Evolutionary conservation across 2,888 invertebrate species (phyloP), one percentile per base, ranked within the genome.

Genomic region (Marasmarcha lunaedactyla): DNA sequence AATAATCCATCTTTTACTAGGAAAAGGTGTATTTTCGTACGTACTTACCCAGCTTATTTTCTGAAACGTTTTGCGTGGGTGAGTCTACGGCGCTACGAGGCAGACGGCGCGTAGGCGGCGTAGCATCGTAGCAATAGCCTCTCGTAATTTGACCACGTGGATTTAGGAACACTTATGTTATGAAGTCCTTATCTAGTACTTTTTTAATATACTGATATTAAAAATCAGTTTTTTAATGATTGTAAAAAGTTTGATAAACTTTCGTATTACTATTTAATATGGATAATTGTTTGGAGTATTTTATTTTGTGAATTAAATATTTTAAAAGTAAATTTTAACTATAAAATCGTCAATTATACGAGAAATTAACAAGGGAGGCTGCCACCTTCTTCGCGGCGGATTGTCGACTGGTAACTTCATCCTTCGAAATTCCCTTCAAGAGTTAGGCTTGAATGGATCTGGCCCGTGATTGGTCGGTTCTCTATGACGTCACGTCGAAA

Each of bases 401-500:
- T 55, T 56, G 66, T 52, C 73, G 78, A 84, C 85, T 83, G 78
- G 51, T 72, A 68, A 61, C 62, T 68, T 62, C 66, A 73, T 63
- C 61, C 65, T 55, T 74, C 81, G 78, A 86, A 85, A 72, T 78
- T 73, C 76, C 78, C 79, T 84, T 85, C 79, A 85, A 71, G 76
- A 85, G 81, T 74, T 77, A 70, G 74, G 74, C 77, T 81, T 90
- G 90, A 90, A 90, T 90, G 90, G 88, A 87, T 81, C 85, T 65
- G 67, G 52, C 56, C 59, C 54, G 64, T 59, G 71, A 90, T 90
- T 90, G 90, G 90, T 71, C 61, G 63, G 57, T 44, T 50, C 52
- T 52, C 49, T 50, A 87, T 90, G 90, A 90, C 90, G 90, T 90
- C 90, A 90, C 86, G 63, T 86, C 87, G 88, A 72, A 74, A 77